Evolutionary conservation across 2,797 vertebrate genomes (phyloP).

Genomic region (Enteromius treurensis): DNA sequence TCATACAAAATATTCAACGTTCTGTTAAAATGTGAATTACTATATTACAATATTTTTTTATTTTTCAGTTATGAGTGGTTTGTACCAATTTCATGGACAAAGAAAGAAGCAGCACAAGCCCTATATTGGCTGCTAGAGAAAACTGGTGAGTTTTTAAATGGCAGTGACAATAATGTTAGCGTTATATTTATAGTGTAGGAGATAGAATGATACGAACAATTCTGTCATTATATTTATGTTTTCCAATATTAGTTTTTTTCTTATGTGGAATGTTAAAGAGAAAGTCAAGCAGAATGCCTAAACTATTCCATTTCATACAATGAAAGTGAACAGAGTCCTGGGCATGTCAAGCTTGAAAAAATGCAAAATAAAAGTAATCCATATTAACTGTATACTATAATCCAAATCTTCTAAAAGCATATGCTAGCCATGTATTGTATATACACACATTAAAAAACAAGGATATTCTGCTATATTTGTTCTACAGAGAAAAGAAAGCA

Average conservation of each 20-base stretch:
- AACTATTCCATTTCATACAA: not conserved
- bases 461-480: not conserved
- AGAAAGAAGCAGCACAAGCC: rapidly evolving
- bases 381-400: not conserved
- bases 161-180: not conserved
- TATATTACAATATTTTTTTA: not conserved
- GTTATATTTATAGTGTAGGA: not conserved
- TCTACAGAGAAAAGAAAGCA: not conserved
- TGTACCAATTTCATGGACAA: constrained; percentile 82
- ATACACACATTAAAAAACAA: not conserved
- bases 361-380: too few relatives aligned
- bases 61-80: constrained; percentile 87
- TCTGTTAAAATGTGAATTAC: not conserved
- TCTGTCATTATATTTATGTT: not conserved
- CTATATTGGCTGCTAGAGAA: constrained; percentile 69
- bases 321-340: too few relatives aligned
- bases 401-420: not conserved
- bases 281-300: not conserved
- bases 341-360: too few relatives aligned
- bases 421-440: not conserved
- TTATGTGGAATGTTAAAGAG: not conserved
- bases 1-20: too few relatives aligned
- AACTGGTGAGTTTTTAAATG: constrained; percentile 59
- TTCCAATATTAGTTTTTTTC: not conserved
- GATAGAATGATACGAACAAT: not conserved